A percentile compares a stretch with the other conserved stretches of the same genome.
Evolutionary conservation across 2,888 invertebrate genomes (phyloP).

Genomic region (Caenorhabditis auriculariae): DNA sequence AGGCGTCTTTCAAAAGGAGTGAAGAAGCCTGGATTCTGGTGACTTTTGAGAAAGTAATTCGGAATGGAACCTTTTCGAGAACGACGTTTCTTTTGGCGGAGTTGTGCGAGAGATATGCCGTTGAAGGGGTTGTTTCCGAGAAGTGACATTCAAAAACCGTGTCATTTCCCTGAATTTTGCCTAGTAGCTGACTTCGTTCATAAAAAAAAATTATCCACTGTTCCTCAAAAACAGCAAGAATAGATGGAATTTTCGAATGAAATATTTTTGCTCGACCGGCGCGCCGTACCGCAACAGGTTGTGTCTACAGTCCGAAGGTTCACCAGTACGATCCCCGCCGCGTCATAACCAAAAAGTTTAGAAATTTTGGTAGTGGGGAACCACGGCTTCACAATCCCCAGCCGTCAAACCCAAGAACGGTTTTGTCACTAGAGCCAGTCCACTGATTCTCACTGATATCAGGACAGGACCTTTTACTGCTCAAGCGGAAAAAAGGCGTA

Average conservation of each 20-base stretch:
- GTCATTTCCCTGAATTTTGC: constrained; percentile 64
- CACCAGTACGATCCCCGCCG: too few relatives aligned
- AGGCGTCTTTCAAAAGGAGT: constrained; percentile 33
- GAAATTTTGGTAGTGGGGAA: too few relatives aligned
- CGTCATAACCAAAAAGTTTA: too few relatives aligned
- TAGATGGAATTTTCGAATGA: neutral
- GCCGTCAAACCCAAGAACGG: too few relatives aligned
- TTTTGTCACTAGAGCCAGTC: too few relatives aligned
- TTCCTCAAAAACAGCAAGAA: neutral
- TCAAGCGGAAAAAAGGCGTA: too few relatives aligned
- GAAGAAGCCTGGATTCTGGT: constrained; percentile 19
- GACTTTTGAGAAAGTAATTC: neutral
- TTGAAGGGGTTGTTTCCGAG: constrained; percentile 14
- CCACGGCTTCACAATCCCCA: too few relatives aligned
- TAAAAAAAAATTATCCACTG: neutral
- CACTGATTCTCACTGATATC: too few relatives aligned
- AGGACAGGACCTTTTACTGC: too few relatives aligned
- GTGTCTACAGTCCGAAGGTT: too few relatives aligned
- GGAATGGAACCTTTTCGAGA: constrained; percentile 6
- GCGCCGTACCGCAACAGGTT: too few relatives aligned
- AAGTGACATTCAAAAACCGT: constrained; percentile 65
- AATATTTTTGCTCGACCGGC: neutral
- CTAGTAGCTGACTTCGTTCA: neutral
- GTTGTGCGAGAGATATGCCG: constrained; percentile 35
- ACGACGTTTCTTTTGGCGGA: constrained; percentile 27